A percentile compares a stretch with the other conserved stretches of the same genome.
These are phyloP conservation scores for Nephrotoma flavescens DNA, from an alignment of 2,888 invertebrate genomes.

Conservation along the genomic window DNA sequence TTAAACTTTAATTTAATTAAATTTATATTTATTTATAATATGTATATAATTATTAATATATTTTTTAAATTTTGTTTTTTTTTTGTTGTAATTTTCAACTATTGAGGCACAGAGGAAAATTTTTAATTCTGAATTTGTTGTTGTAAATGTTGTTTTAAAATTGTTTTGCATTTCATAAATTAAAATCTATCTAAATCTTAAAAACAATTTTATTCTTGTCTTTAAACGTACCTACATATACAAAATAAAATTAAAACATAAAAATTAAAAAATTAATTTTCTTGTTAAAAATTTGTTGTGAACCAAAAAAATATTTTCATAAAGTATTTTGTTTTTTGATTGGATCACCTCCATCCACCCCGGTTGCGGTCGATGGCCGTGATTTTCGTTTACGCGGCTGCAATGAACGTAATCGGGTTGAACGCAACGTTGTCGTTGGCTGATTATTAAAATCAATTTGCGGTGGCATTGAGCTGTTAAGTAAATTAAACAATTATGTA, in stretches of 20 bases:
- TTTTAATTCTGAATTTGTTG: neutral
- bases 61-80: neutral
- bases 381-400: constrained; percentile 29
- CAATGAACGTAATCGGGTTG: constrained; percentile 28
- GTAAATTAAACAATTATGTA: constrained; percentile 13
- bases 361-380: constrained; percentile 19
- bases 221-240: neutral
- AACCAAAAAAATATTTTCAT: constrained; percentile 16
- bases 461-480: constrained; percentile 19
- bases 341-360: constrained; percentile 9
- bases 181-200: neutral
- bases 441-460: neutral
- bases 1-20: neutral
- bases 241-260: neutral
- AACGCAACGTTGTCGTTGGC: constrained; percentile 17
- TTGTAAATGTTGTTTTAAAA: neutral
- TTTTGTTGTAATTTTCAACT: neutral
- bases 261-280: constrained; percentile 1
- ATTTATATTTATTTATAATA: neutral
- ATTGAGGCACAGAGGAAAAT: constrained; percentile 5
- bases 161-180: neutral
- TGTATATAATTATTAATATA: neutral
- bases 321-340: constrained; percentile 30
- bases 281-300: constrained; percentile 15
- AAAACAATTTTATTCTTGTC: neutral